These are phyloP conservation scores for Anodontia alba DNA, from an alignment of 2,888 invertebrate genomes.

Conservation along the genomic window DNA sequence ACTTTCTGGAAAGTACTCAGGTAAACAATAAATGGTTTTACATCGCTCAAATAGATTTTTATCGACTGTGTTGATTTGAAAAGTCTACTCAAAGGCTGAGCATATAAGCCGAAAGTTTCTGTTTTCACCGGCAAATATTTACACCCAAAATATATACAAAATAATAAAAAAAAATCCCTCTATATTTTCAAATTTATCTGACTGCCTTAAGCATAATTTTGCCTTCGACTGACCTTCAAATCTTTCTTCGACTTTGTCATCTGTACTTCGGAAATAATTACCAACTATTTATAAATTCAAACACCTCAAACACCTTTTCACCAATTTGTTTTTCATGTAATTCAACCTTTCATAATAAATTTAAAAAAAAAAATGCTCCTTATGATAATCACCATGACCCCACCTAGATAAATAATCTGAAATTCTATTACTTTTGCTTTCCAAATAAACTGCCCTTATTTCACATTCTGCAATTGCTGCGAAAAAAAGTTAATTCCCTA, in stretches of 20 bases:
- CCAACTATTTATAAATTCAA: not conserved
- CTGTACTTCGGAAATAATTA: conserved; percentile 14
- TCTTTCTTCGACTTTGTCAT: not conserved
- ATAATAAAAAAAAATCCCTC: not conserved
- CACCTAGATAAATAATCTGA: not conserved
- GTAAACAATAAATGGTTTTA: not conserved
- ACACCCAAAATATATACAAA: conserved; percentile 19
- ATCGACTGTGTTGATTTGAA: conserved; percentile 22
- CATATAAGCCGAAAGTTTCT: conserved; percentile 14
- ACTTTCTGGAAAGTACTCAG: not conserved
- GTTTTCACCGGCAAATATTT: conserved; percentile 4
- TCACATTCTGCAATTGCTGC: not conserved
- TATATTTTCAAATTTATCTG: conserved; percentile 2
- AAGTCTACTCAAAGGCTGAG: conserved; percentile 21
- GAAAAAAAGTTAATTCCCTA: not conserved
- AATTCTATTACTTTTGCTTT: not conserved
- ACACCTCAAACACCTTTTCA: not conserved
- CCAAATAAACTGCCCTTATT: not conserved
- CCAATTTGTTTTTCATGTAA: not conserved
- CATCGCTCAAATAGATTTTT: conserved; percentile 22
- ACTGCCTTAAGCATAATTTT: conserved; percentile 3
- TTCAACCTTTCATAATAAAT: not conserved
- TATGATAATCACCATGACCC: not conserved
- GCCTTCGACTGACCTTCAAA: not conserved
- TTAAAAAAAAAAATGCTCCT: not conserved